Conservation (phyloP, 2,797 vertebrate genomes). For the Sebastes elongatus region DNA sequence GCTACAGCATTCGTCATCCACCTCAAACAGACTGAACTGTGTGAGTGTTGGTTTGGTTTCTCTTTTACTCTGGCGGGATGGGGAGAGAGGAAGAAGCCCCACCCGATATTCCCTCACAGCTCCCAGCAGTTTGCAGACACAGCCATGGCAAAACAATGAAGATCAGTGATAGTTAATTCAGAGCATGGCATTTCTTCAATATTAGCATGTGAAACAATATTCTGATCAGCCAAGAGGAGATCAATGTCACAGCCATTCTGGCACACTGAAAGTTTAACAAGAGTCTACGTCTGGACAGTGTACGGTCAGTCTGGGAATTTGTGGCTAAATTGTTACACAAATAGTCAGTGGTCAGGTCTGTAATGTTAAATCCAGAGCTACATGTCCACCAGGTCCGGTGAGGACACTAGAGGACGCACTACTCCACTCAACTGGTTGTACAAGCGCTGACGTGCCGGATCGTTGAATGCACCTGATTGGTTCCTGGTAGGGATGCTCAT, state of each 20-base stretch:
- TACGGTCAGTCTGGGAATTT: too few species aligned
- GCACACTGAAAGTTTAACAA: not conserved
- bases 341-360: too few species aligned
- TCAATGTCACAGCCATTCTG: not conserved
- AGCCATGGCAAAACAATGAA: conserved; percentile 1
- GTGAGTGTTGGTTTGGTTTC: conserved; percentile 25
- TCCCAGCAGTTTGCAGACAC: conserved; percentile 32
- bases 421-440: too few species aligned
- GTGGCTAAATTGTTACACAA: too few species aligned
- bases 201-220: not conserved
- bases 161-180: conserved; percentile 2
- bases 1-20: not conserved
- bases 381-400: too few species aligned
- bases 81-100: conserved; percentile 51
- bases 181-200: not conserved
- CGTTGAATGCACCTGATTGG: too few species aligned
- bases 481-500: too few species aligned
- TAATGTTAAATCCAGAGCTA: too few species aligned
- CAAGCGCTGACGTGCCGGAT: too few species aligned
- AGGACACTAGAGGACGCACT: too few species aligned
- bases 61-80: conserved; percentile 1
- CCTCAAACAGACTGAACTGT: not conserved
- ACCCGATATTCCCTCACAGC: conserved; percentile 51
- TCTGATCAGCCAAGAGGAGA: not conserved
- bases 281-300: too few species aligned